These are phyloP conservation scores for Acipenser ruthenus DNA, from an alignment of 2,797 vertebrate genomes.

Conservation along the genomic window DNA sequence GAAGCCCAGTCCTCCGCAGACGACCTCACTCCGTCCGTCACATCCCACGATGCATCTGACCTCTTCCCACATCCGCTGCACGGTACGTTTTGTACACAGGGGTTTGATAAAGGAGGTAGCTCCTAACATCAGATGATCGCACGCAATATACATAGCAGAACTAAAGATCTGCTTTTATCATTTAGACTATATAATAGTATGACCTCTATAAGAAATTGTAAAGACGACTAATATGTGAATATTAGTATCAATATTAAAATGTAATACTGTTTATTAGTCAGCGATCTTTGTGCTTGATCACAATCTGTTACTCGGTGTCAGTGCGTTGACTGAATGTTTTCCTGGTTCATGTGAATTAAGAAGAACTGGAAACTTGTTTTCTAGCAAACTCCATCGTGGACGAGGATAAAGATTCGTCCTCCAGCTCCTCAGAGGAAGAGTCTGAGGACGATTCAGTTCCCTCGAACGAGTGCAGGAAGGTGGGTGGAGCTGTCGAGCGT, in stretches of 20 bases:
- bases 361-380: background rate
- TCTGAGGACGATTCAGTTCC: slow-evolving; percentile 68
- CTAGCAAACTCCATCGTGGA: slow-evolving; percentile 53
- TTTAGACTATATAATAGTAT: too few species aligned
- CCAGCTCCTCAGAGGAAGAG: slow-evolving; percentile 71
- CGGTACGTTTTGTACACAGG: slow-evolving; percentile 32
- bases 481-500: slow-evolving; percentile 24
- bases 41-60: slow-evolving; percentile 73
- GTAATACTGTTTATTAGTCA: too few species aligned
- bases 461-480: slow-evolving; percentile 85
- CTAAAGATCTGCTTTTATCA: too few species aligned
- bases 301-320: background rate
- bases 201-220: too few species aligned
- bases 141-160: too few species aligned
- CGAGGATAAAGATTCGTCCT: slow-evolving; percentile 59
- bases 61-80: slow-evolving; percentile 59
- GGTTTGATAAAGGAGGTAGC: too few species aligned
- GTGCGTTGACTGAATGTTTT: background rate
- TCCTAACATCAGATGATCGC: too few species aligned
- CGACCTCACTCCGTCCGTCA: slow-evolving; percentile 77
- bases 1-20: slow-evolving; percentile 72
- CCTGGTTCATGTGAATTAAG: background rate
- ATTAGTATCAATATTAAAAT: too few species aligned
- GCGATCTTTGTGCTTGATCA: too few species aligned
- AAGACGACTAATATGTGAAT: too few species aligned